A percentile compares a stretch with the other conserved stretches of the same genome.
phyloP scores from a whole-genome alignment of 2,113 vertebrate species.

The Embiotoca jacksoni region DNA sequence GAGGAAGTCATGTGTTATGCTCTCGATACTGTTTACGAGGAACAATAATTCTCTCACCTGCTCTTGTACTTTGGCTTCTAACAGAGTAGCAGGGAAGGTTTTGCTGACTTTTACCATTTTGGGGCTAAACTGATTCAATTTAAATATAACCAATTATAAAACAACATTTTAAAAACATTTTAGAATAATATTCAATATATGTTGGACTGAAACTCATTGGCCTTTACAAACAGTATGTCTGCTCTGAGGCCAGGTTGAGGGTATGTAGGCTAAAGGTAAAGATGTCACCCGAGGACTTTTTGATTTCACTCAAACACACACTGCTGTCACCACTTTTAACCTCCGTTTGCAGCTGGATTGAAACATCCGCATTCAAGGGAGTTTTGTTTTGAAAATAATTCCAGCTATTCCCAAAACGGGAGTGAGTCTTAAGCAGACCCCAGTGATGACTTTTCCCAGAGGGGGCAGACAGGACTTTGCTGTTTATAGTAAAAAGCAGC shows the following conservation, averaged over 20 bases:
- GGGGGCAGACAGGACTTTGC: background rate
- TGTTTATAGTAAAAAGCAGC: slow-evolving; percentile 36
- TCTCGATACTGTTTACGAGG: background rate
- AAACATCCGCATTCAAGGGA: slow-evolving; percentile 15
- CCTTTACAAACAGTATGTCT: background rate
- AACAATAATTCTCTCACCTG: background rate
- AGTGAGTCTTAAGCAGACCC: background rate
- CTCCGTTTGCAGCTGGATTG: slow-evolving; percentile 25
- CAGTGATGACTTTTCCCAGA: slow-evolving; percentile 11
- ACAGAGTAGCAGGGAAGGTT: background rate
- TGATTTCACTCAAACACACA: slow-evolving; percentile 27
- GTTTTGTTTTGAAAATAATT: slow-evolving; percentile 18
- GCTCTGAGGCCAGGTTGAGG: background rate
- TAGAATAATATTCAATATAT: too few relatives aligned
- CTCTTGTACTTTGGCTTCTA: background rate
- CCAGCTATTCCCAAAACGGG: slow-evolving; percentile 11
- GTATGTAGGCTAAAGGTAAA: slow-evolving; percentile 67
- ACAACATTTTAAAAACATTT: too few relatives aligned
- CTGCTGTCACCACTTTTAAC: background rate
- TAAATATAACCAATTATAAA: background rate
- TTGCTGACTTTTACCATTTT: background rate
- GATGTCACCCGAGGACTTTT: slow-evolving; percentile 45
- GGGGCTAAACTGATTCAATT: background rate
- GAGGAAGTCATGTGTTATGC: slow-evolving; percentile 32
- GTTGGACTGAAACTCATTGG: too few relatives aligned